A percentile compares a stretch with the other conserved stretches of the same genome.
Conservation (phyloP, 2,113 vertebrate genomes). For the Morone chrysops region DNA sequence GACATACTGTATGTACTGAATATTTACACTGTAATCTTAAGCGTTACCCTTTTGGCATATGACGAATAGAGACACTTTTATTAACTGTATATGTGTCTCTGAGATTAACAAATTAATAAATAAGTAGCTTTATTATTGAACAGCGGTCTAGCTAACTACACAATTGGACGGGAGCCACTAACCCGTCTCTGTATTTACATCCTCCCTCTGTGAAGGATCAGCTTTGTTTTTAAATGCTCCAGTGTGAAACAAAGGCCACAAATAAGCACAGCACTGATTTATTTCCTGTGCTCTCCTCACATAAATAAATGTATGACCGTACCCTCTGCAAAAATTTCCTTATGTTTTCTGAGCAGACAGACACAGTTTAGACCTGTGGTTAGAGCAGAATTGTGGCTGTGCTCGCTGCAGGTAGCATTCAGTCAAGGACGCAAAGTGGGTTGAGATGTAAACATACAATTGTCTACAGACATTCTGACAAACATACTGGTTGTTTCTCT, state of each 20-base stretch:
- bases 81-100: background rate
- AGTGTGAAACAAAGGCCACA: constrained; percentile 19
- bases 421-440: constrained; percentile 42
- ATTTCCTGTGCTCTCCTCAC: constrained; percentile 18
- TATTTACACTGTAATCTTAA: background rate
- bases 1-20: background rate
- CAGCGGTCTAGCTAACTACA: background rate
- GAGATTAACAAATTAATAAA: background rate
- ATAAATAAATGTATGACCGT: constrained; percentile 52
- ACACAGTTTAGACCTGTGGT: constrained; percentile 45
- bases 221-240: constrained; percentile 14
- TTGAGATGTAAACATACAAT: constrained; percentile 62
- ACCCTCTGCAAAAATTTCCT: background rate
- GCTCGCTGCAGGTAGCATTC: constrained; percentile 55
- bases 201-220: background rate
- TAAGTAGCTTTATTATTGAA: background rate
- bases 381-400: constrained; percentile 42
- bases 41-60: background rate
- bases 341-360: constrained; percentile 34
- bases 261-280: constrained; percentile 42
- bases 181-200: background rate
- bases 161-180: background rate
- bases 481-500: constrained; percentile 38
- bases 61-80: background rate
- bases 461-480: constrained; percentile 45